Evolutionary conservation across 2,113 vertebrate genomes (phyloP).

Genomic region (Riparia riparia): DNA sequence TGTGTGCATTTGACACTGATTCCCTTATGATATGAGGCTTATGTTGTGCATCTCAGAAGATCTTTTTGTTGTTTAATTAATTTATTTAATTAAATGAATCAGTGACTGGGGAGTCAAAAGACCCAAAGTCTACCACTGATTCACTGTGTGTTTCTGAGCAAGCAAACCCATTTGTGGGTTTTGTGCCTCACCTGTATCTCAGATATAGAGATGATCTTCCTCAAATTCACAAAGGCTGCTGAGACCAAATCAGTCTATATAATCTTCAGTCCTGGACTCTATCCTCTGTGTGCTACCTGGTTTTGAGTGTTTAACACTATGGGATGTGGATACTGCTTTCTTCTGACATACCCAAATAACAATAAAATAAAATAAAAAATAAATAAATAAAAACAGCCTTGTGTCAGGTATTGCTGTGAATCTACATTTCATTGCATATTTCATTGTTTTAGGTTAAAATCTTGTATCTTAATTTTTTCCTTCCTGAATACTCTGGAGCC

Average conservation of each 20-base stretch:
- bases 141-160: constrained; percentile 11
- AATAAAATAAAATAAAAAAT: not conserved
- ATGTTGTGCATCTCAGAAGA: not conserved
- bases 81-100: not conserved
- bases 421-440: not conserved
- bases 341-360: not conserved
- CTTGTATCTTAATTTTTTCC: not conserved
- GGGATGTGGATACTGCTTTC: not conserved
- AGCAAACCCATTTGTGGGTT: not conserved
- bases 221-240: not conserved
- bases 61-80: not conserved
- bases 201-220: not conserved
- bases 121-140: not conserved
- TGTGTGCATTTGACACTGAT: not conserved
- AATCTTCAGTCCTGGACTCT: not conserved
- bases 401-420: constrained; percentile 1
- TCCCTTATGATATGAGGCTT: not conserved
- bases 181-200: constrained; percentile 20
- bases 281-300: not conserved
- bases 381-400: not conserved
- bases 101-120: not conserved
- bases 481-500: not conserved
- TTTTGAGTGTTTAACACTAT: not conserved
- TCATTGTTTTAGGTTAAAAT: not conserved
- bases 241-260: not conserved